Conservation (phyloP, 2,888 invertebrate species). For the Vesta saturnalis region DNA sequence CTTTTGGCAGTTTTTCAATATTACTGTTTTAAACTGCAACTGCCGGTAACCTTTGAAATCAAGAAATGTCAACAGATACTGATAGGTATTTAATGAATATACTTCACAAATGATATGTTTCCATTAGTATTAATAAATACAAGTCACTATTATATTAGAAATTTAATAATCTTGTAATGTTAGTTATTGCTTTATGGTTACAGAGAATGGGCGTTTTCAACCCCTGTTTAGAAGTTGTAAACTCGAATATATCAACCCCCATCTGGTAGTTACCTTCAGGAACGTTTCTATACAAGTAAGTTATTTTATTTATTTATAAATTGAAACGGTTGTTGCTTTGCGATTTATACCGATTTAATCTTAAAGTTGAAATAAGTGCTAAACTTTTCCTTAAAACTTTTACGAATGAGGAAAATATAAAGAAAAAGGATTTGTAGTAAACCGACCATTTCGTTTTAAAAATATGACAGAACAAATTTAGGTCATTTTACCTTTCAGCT, state of each 20-base stretch:
- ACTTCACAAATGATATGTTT: background rate
- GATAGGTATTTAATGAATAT: too few species aligned
- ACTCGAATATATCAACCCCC: constrained; percentile 74
- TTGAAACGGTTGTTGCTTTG: constrained; percentile 28
- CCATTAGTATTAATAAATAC: background rate
- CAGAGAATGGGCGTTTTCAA: constrained; percentile 79
- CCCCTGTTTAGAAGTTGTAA: constrained; percentile 80
- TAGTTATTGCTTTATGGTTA: constrained; percentile 48
- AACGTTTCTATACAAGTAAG: constrained; percentile 78
- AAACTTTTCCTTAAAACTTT: constrained; percentile 2
- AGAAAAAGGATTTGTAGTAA: background rate
- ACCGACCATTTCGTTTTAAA: background rate
- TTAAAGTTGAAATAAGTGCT: constrained; percentile 13
- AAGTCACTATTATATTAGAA: background rate
- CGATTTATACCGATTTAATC: constrained; percentile 13
- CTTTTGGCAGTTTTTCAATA: too few species aligned
- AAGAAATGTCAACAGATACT: too few species aligned
- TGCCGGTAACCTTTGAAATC: too few species aligned
- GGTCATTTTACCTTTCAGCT: background rate
- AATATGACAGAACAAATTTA: background rate
- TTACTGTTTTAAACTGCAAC: too few species aligned
- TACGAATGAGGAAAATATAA: background rate
- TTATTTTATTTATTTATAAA: constrained; percentile 43
- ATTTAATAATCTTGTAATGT: constrained; percentile 20
- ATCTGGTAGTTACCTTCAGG: constrained; percentile 77